These are phyloP conservation scores for Mustelus asterias DNA, from an alignment of 2,113 vertebrate genomes.

Conservation along the genomic window DNA sequence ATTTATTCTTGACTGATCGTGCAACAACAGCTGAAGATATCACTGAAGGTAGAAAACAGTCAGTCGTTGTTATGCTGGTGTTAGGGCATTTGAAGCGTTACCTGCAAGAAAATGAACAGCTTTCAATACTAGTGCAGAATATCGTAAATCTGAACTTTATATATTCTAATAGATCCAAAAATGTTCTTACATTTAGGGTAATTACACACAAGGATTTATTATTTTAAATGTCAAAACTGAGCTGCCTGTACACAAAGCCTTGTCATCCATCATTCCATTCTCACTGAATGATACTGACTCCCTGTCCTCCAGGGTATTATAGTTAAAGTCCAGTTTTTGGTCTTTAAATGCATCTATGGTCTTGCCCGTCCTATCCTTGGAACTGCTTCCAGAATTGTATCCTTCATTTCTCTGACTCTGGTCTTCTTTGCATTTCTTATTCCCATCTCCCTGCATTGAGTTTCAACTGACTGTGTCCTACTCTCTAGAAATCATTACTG, in stretches of 20 bases:
- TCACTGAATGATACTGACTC: background rate
- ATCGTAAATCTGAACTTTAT: background rate
- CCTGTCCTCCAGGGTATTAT: background rate
- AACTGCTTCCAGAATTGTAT: background rate
- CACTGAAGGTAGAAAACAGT: background rate
- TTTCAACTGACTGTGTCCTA: background rate
- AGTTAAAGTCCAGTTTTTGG: background rate
- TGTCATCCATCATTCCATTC: background rate
- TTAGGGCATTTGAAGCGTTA: slow-evolving; percentile 20
- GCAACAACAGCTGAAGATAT: background rate
- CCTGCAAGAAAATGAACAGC: background rate
- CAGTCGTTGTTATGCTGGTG: background rate
- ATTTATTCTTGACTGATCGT: slow-evolving; percentile 11
- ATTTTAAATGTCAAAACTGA: background rate
- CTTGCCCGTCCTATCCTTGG: background rate
- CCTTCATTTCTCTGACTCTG: background rate
- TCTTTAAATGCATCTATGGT: background rate
- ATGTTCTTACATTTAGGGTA: background rate
- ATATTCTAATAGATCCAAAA: background rate
- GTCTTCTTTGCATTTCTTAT: background rate
- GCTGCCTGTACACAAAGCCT: background rate
- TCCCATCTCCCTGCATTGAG: background rate
- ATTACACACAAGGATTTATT: background rate
- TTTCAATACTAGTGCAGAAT: background rate
- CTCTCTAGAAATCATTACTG: too few relatives aligned